Evolutionary conservation across 2,797 vertebrate species (phyloP).

Genomic region (Mallotus villosus): DNA sequence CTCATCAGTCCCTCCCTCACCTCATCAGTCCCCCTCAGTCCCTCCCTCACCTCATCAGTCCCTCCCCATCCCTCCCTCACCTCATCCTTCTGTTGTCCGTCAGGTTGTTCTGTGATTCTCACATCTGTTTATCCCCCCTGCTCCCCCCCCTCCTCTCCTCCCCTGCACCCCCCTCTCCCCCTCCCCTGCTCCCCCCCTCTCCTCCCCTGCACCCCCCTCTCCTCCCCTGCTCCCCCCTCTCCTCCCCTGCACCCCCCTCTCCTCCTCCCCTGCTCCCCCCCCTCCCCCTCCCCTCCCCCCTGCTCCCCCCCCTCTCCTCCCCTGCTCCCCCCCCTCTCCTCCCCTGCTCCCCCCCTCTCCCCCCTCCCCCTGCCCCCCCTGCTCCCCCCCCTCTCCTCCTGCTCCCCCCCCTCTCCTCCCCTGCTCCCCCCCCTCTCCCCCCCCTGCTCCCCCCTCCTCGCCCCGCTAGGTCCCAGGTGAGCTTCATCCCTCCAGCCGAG

Average conservation of each 20-base stretch:
- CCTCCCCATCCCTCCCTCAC: too few species aligned
- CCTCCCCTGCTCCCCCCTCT: neutral
- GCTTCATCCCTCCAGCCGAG: conserved; percentile 62
- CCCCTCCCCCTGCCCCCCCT: neutral
- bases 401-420: conserved; percentile 5
- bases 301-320: conserved; percentile 16
- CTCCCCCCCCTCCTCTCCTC: neutral
- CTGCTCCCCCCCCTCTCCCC: neutral
- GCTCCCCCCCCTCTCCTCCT: conserved; percentile 8
- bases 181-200: conserved; percentile 20
- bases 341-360: conserved; percentile 18
- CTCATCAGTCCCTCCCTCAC: too few species aligned
- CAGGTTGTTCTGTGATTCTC: too few species aligned
- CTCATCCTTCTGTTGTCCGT: too few species aligned
- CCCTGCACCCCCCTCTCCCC: neutral
- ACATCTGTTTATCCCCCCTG: too few species aligned
- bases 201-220: conserved; percentile 4
- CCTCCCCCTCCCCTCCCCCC: neutral
- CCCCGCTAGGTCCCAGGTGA: conserved; percentile 69
- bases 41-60: too few species aligned
- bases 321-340: neutral
- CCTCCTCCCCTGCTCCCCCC: conserved; percentile 11
- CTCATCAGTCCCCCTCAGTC: neutral
- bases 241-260: conserved; percentile 10
- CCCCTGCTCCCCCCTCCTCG: conserved; percentile 11